Percentiles rank a stretch among this genome's conserved stretches.
These are phyloP conservation scores for Loriculus beryllinus DNA, from an alignment of 2,797 vertebrate genomes.

Conservation along the genomic window DNA sequence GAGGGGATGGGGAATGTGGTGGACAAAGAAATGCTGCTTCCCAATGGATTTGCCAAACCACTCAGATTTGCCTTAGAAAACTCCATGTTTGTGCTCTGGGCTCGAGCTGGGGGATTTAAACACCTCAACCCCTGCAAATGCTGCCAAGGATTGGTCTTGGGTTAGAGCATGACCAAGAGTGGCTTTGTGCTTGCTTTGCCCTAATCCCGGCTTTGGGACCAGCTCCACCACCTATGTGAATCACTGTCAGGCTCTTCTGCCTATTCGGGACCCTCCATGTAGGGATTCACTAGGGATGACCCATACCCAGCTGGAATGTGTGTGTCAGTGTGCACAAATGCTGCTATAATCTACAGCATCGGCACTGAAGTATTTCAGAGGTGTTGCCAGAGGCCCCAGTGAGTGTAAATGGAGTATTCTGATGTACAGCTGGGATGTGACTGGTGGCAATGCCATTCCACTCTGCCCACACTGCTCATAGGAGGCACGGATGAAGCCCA, in stretches of 20 bases:
- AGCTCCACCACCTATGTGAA: background rate
- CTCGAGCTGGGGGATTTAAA: accelerated
- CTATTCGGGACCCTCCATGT: accelerated
- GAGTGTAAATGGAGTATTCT: background rate
- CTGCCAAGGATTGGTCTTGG: background rate
- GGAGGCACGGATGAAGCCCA: background rate
- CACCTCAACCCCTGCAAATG: accelerated
- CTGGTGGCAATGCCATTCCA: accelerated
- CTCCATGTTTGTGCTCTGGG: accelerated
- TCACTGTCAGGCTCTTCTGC: background rate
- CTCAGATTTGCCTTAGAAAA: background rate
- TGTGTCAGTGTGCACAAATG: accelerated
- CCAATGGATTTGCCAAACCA: background rate
- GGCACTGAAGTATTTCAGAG: accelerated
- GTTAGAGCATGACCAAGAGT: accelerated
- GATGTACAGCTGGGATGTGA: background rate
- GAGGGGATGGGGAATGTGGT: background rate
- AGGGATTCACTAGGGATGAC: accelerated
- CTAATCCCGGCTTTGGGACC: background rate
- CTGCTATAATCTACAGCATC: accelerated
- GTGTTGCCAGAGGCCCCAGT: accelerated
- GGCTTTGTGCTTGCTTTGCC: background rate
- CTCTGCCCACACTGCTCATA: accelerated
- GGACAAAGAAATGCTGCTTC: background rate
- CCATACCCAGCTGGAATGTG: accelerated